These are phyloP conservation scores for Enteromius thamalakanensis DNA, from an alignment of 2,797 vertebrate genomes.

Conservation along the genomic window DNA sequence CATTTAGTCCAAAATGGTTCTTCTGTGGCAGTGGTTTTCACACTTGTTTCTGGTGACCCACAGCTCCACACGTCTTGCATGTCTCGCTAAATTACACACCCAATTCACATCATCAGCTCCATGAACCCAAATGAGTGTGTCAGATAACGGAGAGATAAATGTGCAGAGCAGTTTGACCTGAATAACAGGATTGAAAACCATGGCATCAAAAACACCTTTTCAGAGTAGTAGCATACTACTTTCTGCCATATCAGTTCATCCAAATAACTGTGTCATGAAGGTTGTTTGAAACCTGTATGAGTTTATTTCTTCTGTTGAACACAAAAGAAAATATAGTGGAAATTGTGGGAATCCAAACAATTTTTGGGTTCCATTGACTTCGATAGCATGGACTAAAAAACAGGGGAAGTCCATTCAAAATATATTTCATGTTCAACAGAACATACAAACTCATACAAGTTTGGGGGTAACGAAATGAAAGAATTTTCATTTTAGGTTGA, in stretches of 20 bases:
- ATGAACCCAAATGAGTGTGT: too few relatives aligned
- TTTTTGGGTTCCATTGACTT: neutral
- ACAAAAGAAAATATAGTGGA: neutral
- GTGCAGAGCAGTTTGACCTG: too few relatives aligned
- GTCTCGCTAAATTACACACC: too few relatives aligned
- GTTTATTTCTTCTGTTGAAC: neutral
- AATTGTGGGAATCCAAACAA: neutral
- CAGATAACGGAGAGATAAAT: too few relatives aligned
- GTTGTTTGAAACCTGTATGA: neutral
- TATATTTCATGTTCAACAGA: neutral
- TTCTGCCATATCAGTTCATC: neutral
- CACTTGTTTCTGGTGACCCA: too few relatives aligned
- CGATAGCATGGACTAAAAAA: neutral
- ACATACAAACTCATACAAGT: neutral
- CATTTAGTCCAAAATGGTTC: too few relatives aligned
- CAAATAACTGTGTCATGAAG: neutral
- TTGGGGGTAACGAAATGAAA: neutral
- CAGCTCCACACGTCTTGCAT: too few relatives aligned
- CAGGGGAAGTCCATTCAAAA: neutral
- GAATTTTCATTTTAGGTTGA: neutral
- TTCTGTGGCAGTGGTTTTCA: too few relatives aligned
- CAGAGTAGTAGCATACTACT: neutral
- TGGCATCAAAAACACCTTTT: too few relatives aligned
- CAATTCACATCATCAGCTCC: too few relatives aligned
- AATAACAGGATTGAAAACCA: too few relatives aligned